Evolutionary conservation across 2,113 vertebrate genomes (phyloP).

Genomic region (Melierax canorus): DNA sequence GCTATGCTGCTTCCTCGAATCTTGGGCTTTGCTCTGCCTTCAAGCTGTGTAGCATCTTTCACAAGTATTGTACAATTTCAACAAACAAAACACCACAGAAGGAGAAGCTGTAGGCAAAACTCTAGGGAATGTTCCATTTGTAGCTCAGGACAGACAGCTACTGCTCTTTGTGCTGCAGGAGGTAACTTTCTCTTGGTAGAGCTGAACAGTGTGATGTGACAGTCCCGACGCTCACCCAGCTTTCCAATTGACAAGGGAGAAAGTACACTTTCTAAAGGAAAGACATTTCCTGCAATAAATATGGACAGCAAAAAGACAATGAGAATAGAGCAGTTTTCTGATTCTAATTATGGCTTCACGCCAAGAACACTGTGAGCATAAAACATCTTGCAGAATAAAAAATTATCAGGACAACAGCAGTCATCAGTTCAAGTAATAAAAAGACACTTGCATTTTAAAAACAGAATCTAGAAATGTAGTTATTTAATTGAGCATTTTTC

Average conservation of each 20-base stretch:
- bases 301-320: neutral
- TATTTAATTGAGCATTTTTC: constrained; percentile 16
- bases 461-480: neutral
- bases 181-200: neutral
- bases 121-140: neutral
- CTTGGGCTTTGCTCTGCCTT: neutral
- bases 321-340: neutral
- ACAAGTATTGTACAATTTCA: rapidly evolving
- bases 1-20: neutral
- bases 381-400: neutral
- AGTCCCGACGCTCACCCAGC: rapidly evolving
- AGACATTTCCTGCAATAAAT: neutral
- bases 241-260: neutral
- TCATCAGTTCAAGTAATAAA: neutral
- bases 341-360: neutral
- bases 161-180: neutral
- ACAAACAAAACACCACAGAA: neutral
- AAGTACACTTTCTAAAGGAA: neutral
- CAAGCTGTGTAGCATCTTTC: neutral
- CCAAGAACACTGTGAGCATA: neutral
- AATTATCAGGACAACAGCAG: neutral
- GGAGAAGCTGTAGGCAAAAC: neutral
- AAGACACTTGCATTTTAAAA: constrained; percentile 5
- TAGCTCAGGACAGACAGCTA: neutral
- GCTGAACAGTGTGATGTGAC: neutral